Evolutionary conservation across 2,888 invertebrate genomes (phyloP), one percentile per base, ranked within the genome.

Genomic region (Chouioia cunea): DNA sequence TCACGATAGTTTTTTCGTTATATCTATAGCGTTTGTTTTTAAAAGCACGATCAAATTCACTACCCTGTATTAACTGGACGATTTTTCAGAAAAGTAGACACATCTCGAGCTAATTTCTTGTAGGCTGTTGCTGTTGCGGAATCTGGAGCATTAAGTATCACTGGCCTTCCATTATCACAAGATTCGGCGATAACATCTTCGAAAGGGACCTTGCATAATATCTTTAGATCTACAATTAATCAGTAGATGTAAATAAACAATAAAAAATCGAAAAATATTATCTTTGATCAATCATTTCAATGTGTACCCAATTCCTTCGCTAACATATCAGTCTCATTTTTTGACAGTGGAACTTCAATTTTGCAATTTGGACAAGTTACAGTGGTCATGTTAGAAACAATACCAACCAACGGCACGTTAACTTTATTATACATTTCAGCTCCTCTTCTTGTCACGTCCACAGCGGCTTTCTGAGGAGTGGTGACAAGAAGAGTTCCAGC

Each of bases 301-400:
- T 36, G 12, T 6, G 68, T 85, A 77, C 91, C 89, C 79, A 96
- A 88, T 78, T 93, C 89, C 44, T 87, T 80, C 0, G 93, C 91
- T 27, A 93, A 86, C 46, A 86, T 82, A 54, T 88, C 84, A 0
- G 91, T 92, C 43, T 90, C 90, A 71, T 89, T 87, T 2, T 93
- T 93, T 83, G 95, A 96, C 44, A 97, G 87, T 74, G 89, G 88
- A 73, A 94, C 90, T 70, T 89, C 87, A n/a, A 89, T 88, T 20
- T 91, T 89, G 83, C 97, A 97, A 27, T 92, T 90, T 0, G 91
- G 89, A 83, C 97, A 97, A 54, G 89, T 87, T 0, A 93, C 90
- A 68, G 90, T 89, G 3, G 93, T 92, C 97, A 97, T 97, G 85
- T 97, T 97, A 82, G 96, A 94, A 0, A 96, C 91, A 71, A 97